Base-by-base conservation (phyloP, 1,140 invertebrate genomes). In the Sminthurides bifidus region DNA sequence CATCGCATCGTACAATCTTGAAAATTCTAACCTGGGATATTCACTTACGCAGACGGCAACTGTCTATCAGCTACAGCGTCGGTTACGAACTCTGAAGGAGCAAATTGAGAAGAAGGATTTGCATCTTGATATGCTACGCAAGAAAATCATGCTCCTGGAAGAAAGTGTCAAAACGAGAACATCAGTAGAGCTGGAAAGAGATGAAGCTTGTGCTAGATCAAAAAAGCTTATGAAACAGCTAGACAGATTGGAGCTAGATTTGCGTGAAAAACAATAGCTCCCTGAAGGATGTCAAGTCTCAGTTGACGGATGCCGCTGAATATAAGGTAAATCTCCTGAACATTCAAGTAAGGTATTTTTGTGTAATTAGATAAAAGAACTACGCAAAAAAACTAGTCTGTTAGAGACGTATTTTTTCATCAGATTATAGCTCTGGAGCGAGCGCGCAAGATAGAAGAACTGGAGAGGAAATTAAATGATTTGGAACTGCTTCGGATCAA, bases 101-200 rank as follows among this genome's bases (percentile, higher is more conserved):
- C 88, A 93, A 69, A 71, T 93, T 15, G 87, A 92, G 68, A 81
- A 88, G 58, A 82, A 90, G 66, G 90, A 94, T 70, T 75, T 94
- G 3, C 90, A 94, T 69, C 72, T 93, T 65, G 90, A 93, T 73
- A 75, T 94, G 40, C 71, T 94, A 19, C 75, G 89, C 23, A 81
- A 88, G 61, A 94, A 94, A 71, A 68, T 90, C 14, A 62, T 65
- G 29, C 79, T 82, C 52, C 75, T 90, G 1, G 85, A 87, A 69
- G 85, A 87, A 64, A 84, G 87, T 53, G 62, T 65, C 8, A 65
- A 65, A 24, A 26, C 61, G 29, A 4, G 63, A 44, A 59, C 59
- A 37, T 59, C 54, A 40, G 41, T 65, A 27, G 63, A 65, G 52
- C 30, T 61, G 14, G 59, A 65, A 54, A 31, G 63, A 31, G 63